Conservation (phyloP, 2,113 vertebrate species). For the Pangasianodon gigas region DNA sequence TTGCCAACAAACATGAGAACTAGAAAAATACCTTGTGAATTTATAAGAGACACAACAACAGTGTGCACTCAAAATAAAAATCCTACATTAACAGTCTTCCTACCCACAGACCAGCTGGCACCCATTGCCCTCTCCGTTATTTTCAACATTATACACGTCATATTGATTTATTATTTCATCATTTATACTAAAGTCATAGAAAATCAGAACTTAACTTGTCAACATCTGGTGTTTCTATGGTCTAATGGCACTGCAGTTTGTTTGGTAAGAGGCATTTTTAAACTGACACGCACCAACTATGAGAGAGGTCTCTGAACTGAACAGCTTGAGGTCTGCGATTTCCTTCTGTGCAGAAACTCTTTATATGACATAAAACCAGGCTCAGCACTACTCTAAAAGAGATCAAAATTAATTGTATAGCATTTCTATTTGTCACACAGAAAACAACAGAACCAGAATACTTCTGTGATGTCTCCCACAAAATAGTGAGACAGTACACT, state of each 20-base stretch:
- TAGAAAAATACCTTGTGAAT: background rate
- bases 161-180: background rate
- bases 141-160: background rate
- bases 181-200: background rate
- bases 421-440: background rate
- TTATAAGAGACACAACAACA: background rate
- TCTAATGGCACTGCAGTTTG: background rate
- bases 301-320: background rate
- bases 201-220: background rate
- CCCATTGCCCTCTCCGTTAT: background rate
- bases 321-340: background rate
- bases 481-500: background rate
- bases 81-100: background rate
- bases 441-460: background rate
- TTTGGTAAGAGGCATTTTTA: background rate
- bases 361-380: background rate
- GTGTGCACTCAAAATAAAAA: background rate
- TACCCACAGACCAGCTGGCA: slow-evolving; percentile 1
- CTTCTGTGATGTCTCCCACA: background rate
- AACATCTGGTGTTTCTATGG: background rate
- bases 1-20: background rate
- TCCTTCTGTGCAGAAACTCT: background rate
- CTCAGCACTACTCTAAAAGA: background rate
- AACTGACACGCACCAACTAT: background rate
- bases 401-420: background rate